Percentiles rank a stretch among this genome's conserved stretches.
These are phyloP conservation scores for Scortum barcoo DNA, from an alignment of 2,113 vertebrate species.

Conservation along the genomic window DNA sequence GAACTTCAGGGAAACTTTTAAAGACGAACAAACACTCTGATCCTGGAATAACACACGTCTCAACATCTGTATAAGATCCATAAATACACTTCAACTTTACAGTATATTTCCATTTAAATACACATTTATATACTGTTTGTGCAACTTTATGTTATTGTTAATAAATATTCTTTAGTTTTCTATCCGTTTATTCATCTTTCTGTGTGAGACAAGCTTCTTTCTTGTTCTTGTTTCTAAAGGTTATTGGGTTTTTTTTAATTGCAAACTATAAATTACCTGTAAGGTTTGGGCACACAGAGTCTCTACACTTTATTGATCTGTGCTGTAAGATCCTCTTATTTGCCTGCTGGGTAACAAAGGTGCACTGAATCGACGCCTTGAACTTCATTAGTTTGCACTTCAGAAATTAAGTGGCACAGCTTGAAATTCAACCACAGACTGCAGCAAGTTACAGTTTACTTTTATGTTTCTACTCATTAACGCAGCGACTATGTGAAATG, in stretches of 20 bases:
- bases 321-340: constrained; percentile 15
- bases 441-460: neutral
- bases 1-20: neutral
- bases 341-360: constrained; percentile 15
- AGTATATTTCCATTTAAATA: no score
- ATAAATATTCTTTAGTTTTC: no score
- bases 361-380: constrained; percentile 24
- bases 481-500: no score
- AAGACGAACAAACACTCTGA: no score
- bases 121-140: no score
- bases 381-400: constrained; percentile 40
- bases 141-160: no score
- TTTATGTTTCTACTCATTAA: neutral
- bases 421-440: neutral
- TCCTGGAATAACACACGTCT: no score
- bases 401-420: neutral
- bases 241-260: neutral
- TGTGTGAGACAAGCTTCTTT: neutral
- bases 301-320: constrained; percentile 48
- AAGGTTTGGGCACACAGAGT: neutral
- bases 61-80: no score
- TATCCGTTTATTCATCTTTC: no score
- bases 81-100: no score
- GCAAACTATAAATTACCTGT: constrained; percentile 30
- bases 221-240: neutral